These are phyloP conservation scores for Carabus problematicus DNA, from an alignment of 2,888 invertebrate genomes.

Conservation along the genomic window DNA sequence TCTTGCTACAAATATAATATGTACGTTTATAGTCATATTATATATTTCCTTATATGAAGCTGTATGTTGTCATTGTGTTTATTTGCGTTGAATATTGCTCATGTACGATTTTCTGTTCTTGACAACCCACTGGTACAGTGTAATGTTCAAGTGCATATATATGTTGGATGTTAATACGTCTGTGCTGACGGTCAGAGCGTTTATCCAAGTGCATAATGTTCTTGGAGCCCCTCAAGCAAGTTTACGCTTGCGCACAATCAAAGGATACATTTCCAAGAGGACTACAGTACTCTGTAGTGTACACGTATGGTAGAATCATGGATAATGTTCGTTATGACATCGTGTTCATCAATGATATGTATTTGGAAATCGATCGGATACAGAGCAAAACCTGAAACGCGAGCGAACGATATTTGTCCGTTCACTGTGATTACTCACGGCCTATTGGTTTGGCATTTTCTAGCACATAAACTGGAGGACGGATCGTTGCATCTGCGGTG, in stretches of 20 bases:
- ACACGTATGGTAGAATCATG: slow-evolving; percentile 7
- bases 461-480: slow-evolving; percentile 51
- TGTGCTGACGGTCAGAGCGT: too few species aligned
- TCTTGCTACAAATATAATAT: too few species aligned
- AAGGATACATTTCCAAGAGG: slow-evolving; percentile 3
- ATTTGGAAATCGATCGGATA: slow-evolving; percentile 52
- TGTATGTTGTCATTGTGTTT: too few species aligned
- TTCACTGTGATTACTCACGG: slow-evolving; percentile 47
- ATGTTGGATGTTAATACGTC: too few species aligned
- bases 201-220: neutral
- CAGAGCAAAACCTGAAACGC: slow-evolving; percentile 41
- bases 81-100: too few species aligned
- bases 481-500: slow-evolving; percentile 47
- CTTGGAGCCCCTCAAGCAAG: neutral
- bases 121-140: too few species aligned
- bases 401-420: slow-evolving; percentile 22
- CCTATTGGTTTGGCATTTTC: slow-evolving; percentile 52
- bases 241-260: neutral
- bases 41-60: too few species aligned
- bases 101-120: too few species aligned
- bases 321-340: slow-evolving; percentile 28
- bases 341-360: slow-evolving; percentile 46
- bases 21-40: too few species aligned
- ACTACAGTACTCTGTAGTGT: slow-evolving; percentile 13
- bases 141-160: too few species aligned